Evolutionary conservation across 2,797 vertebrate genomes (phyloP), one percentile per base, ranked within the genome.

Genomic region (Chelmon rostratus): DNA sequence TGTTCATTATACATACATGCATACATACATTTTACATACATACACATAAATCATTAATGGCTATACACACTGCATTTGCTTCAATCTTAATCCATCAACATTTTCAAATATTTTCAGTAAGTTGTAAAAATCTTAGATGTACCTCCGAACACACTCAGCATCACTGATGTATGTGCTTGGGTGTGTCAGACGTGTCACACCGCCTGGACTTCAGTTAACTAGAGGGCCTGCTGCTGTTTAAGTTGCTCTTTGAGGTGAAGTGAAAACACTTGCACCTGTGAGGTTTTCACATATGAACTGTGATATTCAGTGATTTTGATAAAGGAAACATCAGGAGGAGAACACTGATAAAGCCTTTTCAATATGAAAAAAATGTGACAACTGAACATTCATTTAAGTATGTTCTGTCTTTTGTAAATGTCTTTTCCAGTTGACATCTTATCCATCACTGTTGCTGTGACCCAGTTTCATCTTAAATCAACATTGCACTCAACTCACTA

Each of bases 381-480:
- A 10, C 15, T 10, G 16, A 42, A 63, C 46, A 18, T 23, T 23
- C 13, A 59, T 59, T 47, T 33, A 23, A 56, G 3, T 12, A 44
- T 19, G 31, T 35, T 74, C 2, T 25, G 15, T 44, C 33, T 61
- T 38, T 46, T 46, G 13, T 42, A 23, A 54, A 3, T 46, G n/a
- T 42, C 8, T 19, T 12, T 47, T 16, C 33, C 7, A 6, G 18
- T 19, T n/a, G 40, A 31, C 52, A 68, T 42, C 6, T 61, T 40
- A n/a, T 35, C 31, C 31, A 35, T n/a, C 10, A 18, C 50, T 50
- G 23, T 5, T 38, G 19, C 47, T 37, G 16, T 52, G 35, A 58
- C 35, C 61, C 21, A 33, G 21, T 37, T 47, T 53, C 28, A 66
- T 73, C 21, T 59, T 46, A 67, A 73, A 47, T 67, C 31, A 46